Conservation (phyloP, 2,797 vertebrate genomes). For the Coendou prehensilis region DNA sequence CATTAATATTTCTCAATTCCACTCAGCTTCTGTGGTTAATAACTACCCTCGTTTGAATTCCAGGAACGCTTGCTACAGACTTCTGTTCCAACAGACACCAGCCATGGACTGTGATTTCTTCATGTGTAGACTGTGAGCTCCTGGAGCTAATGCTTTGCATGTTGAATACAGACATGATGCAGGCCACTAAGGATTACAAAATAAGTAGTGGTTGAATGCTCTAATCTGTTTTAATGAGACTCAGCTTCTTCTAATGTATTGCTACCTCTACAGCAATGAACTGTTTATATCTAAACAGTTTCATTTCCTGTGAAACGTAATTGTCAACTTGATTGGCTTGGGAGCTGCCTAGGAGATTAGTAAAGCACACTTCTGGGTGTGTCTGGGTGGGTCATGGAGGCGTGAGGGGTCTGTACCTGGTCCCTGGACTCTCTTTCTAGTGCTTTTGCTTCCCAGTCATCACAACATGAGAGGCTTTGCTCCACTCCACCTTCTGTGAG, state of each 20-base stretch:
- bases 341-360: not conserved
- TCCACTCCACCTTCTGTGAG: not conserved
- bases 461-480: not conserved
- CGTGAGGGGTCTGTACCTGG: not conserved
- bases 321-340: not conserved
- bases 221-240: not conserved
- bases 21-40: not conserved
- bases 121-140: not conserved
- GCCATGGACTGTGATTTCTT: not conserved
- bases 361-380: not conserved
- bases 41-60: not conserved
- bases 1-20: not conserved
- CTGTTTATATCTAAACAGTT: not conserved
- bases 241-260: not conserved
- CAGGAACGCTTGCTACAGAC: not conserved
- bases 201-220: not conserved
- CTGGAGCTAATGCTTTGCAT: no score
- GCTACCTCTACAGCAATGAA: not conserved
- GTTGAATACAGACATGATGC: fast-evolving
- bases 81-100: not conserved
- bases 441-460: not conserved
- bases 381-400: not conserved
- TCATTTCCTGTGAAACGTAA: not conserved
- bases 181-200: constrained; percentile 7
- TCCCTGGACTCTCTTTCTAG: not conserved